Conservation (phyloP, 2,888 invertebrate species). For the Drymonia ruficornis region DNA sequence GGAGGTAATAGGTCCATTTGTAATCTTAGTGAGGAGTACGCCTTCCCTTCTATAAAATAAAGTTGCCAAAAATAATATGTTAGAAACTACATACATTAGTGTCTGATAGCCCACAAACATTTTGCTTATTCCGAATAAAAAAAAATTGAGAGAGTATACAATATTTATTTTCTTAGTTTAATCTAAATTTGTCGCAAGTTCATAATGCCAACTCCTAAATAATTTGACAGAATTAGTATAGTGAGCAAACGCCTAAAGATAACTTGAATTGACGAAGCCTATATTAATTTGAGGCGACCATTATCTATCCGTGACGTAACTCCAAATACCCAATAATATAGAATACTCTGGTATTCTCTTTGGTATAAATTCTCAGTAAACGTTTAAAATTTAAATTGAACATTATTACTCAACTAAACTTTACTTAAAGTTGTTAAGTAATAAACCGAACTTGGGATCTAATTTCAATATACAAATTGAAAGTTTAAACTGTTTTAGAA, state of each 20-base stretch:
- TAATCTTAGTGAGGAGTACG: neutral
- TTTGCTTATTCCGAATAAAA: neutral
- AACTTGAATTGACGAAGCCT: no score
- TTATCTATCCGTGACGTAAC: no score
- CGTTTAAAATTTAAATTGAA: neutral
- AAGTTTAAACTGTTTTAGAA: constrained; percentile 1
- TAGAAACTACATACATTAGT: neutral
- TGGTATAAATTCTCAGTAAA: neutral
- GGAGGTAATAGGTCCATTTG: neutral
- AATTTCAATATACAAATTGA: neutral
- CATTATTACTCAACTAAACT: neutral
- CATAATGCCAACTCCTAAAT: no score
- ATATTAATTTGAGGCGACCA: no score
- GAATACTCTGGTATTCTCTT: neutral
- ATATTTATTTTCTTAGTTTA: no score
- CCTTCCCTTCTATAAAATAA: neutral
- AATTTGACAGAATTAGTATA: no score
- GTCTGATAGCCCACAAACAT: neutral
- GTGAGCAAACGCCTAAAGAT: no score
- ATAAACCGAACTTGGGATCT: neutral
- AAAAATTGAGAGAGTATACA: neutral
- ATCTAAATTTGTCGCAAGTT: no score
- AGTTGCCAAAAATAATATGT: neutral
- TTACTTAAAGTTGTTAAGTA: neutral
- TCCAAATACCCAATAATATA: neutral